Percentiles rank a stretch among this genome's conserved stretches.
These are phyloP conservation scores for Oligia latruncula DNA, from an alignment of 2,888 invertebrate species.

Conservation along the genomic window DNA sequence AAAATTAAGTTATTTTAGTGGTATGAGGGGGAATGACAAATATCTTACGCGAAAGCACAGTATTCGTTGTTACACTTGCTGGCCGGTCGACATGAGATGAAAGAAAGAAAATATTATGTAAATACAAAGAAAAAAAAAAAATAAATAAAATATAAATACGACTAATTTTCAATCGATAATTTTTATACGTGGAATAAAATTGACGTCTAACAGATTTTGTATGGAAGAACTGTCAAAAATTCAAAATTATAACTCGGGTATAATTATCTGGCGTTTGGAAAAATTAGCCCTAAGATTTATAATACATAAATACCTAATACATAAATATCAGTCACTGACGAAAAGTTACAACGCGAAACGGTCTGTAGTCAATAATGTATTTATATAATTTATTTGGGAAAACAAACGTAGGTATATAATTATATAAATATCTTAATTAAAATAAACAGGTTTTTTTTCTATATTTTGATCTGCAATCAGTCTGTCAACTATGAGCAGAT, in stretches of 20 bases:
- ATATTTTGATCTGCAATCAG: neutral
- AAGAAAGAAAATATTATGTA: slow-evolving; percentile 72
- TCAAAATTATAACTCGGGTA: too few species aligned
- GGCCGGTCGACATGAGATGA: slow-evolving; percentile 70
- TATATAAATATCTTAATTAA: neutral
- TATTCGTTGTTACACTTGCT: slow-evolving; percentile 86
- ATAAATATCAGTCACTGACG: neutral
- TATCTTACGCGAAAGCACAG: slow-evolving; percentile 86
- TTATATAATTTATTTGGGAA: neutral
- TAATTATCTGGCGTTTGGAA: too few species aligned
- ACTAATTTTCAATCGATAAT: too few species aligned
- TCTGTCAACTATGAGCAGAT: neutral
- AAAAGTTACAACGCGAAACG: neutral
- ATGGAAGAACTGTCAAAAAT: too few species aligned
- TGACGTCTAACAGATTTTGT: too few species aligned
- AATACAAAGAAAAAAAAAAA: slow-evolving; percentile 45
- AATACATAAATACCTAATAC: too few species aligned
- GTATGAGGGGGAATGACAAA: slow-evolving; percentile 70
- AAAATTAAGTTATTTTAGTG: slow-evolving; percentile 19
- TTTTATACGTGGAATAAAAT: too few species aligned
- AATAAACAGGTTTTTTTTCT: neutral
- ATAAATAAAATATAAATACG: slow-evolving; percentile 12
- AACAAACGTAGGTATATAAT: neutral
- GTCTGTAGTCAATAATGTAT: neutral
- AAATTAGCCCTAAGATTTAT: too few species aligned